Conservation (phyloP, 2,113 vertebrate genomes). For the Entomyzon cyanotis region DNA sequence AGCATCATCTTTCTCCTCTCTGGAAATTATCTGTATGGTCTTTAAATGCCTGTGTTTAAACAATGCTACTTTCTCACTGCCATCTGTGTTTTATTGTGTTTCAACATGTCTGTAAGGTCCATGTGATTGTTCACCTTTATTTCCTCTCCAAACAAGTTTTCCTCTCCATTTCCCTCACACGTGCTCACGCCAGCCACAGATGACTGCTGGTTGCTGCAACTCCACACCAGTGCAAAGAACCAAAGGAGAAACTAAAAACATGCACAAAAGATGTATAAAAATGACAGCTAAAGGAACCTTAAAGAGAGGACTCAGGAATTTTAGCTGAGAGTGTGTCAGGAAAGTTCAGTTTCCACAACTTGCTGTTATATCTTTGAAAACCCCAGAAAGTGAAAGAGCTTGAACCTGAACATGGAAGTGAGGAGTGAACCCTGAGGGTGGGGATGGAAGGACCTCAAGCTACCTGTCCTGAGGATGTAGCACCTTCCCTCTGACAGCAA, state of each 20-base stretch:
- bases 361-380: not conserved
- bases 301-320: not conserved
- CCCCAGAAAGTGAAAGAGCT: not conserved
- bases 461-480: not conserved
- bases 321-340: not conserved
- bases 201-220: not conserved
- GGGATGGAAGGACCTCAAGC: not conserved
- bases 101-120: not conserved
- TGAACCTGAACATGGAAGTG: not conserved
- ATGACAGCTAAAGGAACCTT: not conserved
- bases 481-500: not conserved
- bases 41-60: not conserved
- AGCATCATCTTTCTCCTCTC: not conserved
- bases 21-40: not conserved
- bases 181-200: not conserved
- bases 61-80: not conserved
- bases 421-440: not conserved
- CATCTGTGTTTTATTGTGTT: not conserved
- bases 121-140: not conserved
- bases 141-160: not conserved
- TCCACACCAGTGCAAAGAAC: not conserved
- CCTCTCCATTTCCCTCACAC: not conserved
- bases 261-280: not conserved
- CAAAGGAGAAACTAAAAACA: not conserved
- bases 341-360: not conserved